Percentiles rank a stretch among this genome's conserved stretches.
Conservation (phyloP, 2,888 invertebrate genomes). For the Argyresthia goedartella region DNA sequence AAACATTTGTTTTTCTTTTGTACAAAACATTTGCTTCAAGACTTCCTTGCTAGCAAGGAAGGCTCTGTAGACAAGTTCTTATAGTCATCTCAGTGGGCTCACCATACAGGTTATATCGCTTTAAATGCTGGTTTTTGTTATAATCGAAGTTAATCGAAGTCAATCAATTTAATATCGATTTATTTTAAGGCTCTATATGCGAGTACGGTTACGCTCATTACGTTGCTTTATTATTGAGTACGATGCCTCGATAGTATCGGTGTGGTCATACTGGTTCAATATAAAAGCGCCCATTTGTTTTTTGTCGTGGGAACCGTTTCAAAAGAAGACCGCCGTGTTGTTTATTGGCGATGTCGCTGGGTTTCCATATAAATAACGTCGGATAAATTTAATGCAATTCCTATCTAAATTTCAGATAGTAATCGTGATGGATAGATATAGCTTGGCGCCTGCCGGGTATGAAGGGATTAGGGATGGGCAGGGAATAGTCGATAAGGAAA, state of each 20-base stretch:
- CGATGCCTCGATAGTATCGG: neutral
- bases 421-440: conserved; percentile 50
- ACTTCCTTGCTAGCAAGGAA: no score
- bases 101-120: no score
- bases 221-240: neutral
- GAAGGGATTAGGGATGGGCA: conserved; percentile 1
- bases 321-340: conserved; percentile 10
- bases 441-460: conserved; percentile 19
- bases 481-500: neutral
- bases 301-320: conserved; percentile 7
- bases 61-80: no score
- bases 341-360: conserved; percentile 31
- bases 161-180: neutral
- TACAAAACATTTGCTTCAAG: no score
- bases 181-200: neutral
- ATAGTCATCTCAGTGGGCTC: no score
- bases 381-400: conserved; percentile 29
- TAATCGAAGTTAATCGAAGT: neutral
- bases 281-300: conserved; percentile 3
- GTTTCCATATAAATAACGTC: conserved; percentile 38
- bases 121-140: no score
- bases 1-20: no score
- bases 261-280: neutral
- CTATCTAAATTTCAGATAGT: conserved; percentile 42
- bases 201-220: neutral